Percentiles rank a stretch among this genome's conserved stretches.
Evolutionary conservation across 2,888 invertebrate species (phyloP).

Genomic region (Carpatolechia fugitivella): DNA sequence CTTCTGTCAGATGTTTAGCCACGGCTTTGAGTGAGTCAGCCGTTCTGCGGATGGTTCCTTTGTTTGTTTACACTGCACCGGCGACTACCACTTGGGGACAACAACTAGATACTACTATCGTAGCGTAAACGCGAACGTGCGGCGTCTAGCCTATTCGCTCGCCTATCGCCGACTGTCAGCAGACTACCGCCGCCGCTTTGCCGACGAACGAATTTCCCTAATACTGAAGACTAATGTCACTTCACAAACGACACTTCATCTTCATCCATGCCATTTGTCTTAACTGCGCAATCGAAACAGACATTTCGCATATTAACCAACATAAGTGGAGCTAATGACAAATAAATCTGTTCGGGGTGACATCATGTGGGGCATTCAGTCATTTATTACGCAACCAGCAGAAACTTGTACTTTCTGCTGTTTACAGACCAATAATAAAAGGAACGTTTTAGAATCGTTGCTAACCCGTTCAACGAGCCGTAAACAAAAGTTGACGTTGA

Average conservation of each 20-base stretch:
- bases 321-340: constrained; percentile 16
- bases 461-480: not conserved
- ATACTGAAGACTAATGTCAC: constrained; percentile 44
- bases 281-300: constrained; percentile 52
- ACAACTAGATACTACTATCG: not conserved
- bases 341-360: constrained; percentile 12
- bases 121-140: not conserved
- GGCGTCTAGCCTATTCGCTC: constrained; percentile 52
- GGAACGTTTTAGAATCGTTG: not conserved
- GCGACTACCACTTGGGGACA: constrained; percentile 14
- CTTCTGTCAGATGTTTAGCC: not conserved
- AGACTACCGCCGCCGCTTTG: constrained; percentile 33
- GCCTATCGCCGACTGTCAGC: constrained; percentile 60
- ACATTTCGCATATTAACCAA: constrained; percentile 36
- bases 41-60: constrained; percentile 28
- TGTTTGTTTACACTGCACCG: constrained; percentile 55
- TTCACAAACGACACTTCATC: constrained; percentile 49
- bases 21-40: too few species aligned
- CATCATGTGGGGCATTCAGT: constrained; percentile 14
- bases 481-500: not conserved
- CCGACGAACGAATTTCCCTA: constrained; percentile 56
- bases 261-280: constrained; percentile 47
- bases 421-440: not conserved
- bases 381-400: constrained; percentile 22
- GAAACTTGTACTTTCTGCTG: not conserved